Evolutionary conservation across 2,888 invertebrate genomes (phyloP), one percentile per base, ranked within the genome.

Genomic region (Sesamia inferens): DNA sequence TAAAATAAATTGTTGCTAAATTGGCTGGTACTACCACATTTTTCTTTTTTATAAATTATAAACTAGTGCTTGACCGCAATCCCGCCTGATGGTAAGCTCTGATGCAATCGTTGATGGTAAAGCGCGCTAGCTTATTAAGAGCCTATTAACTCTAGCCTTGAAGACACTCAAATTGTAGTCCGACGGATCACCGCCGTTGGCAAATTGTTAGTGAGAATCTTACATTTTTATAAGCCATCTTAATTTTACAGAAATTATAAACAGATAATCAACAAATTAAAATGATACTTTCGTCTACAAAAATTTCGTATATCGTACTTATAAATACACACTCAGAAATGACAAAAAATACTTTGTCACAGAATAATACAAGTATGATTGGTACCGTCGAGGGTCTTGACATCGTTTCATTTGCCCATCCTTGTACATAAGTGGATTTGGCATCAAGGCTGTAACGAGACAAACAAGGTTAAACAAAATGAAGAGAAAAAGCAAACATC

Each of bases 341-440:
- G 51, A 66, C 65, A 77, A 84, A 79, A 81, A 79, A 71, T 77
- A 77, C 65, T 66, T 64, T 66, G 70, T 76, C 76, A 66, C 79
- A 74, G 63, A 74, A 74, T 79, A 83, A 81, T 78, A 67, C 47
- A 48, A 55, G 48, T 66, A 71, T 79, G 83, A 82, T 85, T 80
- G 78, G 85, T 85, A 78, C 65, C 79, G 70, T 55, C 67, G 72
- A 69, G 67, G 67, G 75, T 77, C 75, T 74, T 70, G 82, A 75
- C 80, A 74, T 71, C 76, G 72, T 78, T 82, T 73, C 76, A 78
- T 74, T 74, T 76, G 76, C 70, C 76, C 72, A 74, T 77, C 69
- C 71, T 76, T 71, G 71, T 74, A 74, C 70, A 64, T 78, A 82
- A 84, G 74, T 74, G 62, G 75, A 74, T 84, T 84, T 76, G 55